Base-by-base conservation (phyloP, 2,797 vertebrate species). In the Podarcis siculus region DNA sequence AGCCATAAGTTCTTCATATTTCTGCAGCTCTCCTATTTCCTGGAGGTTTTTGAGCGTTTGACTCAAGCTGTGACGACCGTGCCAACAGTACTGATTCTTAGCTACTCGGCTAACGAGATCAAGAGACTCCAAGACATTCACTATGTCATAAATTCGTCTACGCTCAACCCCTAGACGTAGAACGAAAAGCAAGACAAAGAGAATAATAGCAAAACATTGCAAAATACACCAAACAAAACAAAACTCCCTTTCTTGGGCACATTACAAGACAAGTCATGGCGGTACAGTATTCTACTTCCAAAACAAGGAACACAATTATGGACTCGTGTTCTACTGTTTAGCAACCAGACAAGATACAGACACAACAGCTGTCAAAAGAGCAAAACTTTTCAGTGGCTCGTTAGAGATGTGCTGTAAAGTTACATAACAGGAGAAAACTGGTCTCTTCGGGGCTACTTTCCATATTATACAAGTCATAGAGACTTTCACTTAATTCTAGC, bases 51-150 rank as follows among this genome's bases (percentile, higher is more conserved):
- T 95, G 94, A 99, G 96, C 15, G 98, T 99, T 39, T 96, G 95
- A 19, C 93, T 93, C 92, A 99, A 97, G 87, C 96, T 97, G 82
- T 97, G 97, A 0, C 98, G 96, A 0, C 98, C 98, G 1, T 98
- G 96, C 98, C 98, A 99, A 85, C 97, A 97, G 92, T 99, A 99
- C 82, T 98, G 98, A 96, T 98, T 99, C 96, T 99, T 99, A 79
- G 98, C 98, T 64, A 98, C 98, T 2, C 98, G 97, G 42, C 98
- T 98, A 81, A 99, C 98, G 25, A 99, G 97, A n/a, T 97, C 97
- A 89, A 99, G 89, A 0, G 98, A 99, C 95, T 99, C 98, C 92
- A 99, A 95, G 89, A 99, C 98, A 0, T 99, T 99, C 55, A 99
- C 98, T 0, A 99, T 99, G 95, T 99, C 98, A 0, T 99, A 99